Base-by-base conservation (phyloP, 2,888 invertebrate species). In the Drosophila lutescens region DNA sequence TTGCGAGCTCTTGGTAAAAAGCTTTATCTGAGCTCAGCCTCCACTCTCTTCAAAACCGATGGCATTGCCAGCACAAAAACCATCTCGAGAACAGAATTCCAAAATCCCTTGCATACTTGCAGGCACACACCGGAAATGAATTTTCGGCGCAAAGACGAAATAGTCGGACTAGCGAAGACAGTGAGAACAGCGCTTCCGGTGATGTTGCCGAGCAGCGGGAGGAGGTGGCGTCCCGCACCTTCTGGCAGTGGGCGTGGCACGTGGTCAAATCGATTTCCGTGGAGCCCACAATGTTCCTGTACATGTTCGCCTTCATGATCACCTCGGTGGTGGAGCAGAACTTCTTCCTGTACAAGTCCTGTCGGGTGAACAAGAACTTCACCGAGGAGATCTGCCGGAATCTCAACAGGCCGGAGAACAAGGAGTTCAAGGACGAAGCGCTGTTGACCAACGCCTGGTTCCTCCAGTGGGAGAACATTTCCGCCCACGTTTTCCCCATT, bases 251-350 rank as follows among this genome's bases (percentile, higher is more conserved):
- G 70, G 44, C 75, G 15, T 17, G 62, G 41, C 38, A 62, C 46
- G 43, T 47, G 41, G 46, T 82, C 12, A 56, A 6, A 0, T 56
- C 68, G 8, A 93, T 96, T 58, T 95, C 97, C 0, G 96, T 98
- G 23, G 98, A 98, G 89, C 97, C 98, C 0, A 94, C 96, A 0
- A 95, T 98, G 95, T 96, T 97, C 90, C 93, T 97, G 2, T 98
- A 97, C 89, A 97, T 98, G 97, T 94, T 97, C 93, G 96, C 97
- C 1, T 96, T 94, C 85, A 96, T 96, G 96, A 93, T 95, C 55
- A 97, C 97, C 4, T 94, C 94, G 66, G 96, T 97, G 0, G 94
- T 96, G 36, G 96, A 97, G 86, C 96, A 96, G 89, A 94, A 95
- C 32, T 96, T 96, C 86, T 96, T 96, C 88, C 93, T 96, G 2